Evolutionary conservation across 2,888 invertebrate species (phyloP), one percentile per base, ranked within the genome.

Genomic region (Drosophila pegasa): DNA sequence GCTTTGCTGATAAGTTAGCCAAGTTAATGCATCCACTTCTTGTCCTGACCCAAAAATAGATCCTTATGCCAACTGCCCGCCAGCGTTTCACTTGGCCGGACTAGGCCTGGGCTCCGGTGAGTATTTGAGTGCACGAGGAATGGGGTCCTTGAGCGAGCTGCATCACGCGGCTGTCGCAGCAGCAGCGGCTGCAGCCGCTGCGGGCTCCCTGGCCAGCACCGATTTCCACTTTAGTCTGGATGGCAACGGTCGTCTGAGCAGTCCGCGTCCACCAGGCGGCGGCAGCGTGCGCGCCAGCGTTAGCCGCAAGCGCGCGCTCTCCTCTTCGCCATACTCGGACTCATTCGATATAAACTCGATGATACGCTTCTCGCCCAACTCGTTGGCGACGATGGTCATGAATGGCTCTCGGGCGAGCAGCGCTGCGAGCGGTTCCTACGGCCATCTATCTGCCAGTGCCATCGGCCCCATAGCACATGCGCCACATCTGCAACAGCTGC

Each of bases 301-400:
- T 29, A 95, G 96, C 90, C 95, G 98, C 40, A 99, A 99, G 91
- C 94, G 99, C 72, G 98, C 98, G 0, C 94, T 98, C 2, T 98
- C 98, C 63, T 97, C 97, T 91, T 98, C 98, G 14, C 97, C 97
- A 0, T 98, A 98, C 92, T 98, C 98, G 0, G 98, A 98, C 80
- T 97, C 97, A 61, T 96, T 98, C 78, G 98, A 99, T 93, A 95
- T 99, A 90, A 98, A 98, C 89, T 98, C 98, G 58, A 96, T 99
- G 94, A 98, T 99, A 81, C 95, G 98, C 67, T 98, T 98, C 83
- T 98, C 98, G 7, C 98, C 98, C 6, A 97, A 97, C 83, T 98
- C 98, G 25, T 93, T 99, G 78, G 97, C 95, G 10, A 95, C 96
- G 50, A 94, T 96, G 78, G 43, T 45, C 2, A 95, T 96, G 78